These are phyloP conservation scores for Babyrousa celebensis DNA, from an alignment of 2,797 vertebrate genomes.

Conservation along the genomic window DNA sequence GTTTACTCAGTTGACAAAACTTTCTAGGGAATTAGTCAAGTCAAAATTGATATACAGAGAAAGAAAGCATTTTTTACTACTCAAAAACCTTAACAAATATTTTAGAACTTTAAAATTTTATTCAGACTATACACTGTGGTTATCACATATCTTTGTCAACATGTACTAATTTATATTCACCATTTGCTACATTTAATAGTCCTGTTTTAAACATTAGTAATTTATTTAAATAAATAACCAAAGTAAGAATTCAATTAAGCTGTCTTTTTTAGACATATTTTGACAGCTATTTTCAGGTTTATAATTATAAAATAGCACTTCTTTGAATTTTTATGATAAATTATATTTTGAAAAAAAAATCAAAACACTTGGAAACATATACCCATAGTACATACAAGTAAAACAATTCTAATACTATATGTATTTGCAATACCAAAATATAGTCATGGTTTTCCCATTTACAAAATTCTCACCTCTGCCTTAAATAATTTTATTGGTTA, in stretches of 20 bases:
- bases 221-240: conserved; percentile 73
- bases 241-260: conserved; percentile 72
- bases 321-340: conserved; percentile 47
- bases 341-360: conserved; percentile 69
- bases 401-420: conserved; percentile 39
- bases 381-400: not conserved
- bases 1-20: conserved; percentile 39
- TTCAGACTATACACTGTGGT: conserved; percentile 33
- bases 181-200: conserved; percentile 68
- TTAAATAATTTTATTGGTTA: not conserved
- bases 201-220: conserved; percentile 65
- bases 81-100: conserved; percentile 53
- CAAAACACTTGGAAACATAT: conserved; percentile 67
- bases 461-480: conserved; percentile 59
- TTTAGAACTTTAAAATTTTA: conserved; percentile 53
- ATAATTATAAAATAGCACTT: conserved; percentile 62
- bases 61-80: conserved; percentile 35
- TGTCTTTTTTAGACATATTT: conserved; percentile 68
- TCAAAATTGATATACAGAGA: conserved; percentile 34
- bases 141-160: conserved; percentile 62
- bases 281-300: conserved; percentile 64
- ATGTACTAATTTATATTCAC: conserved; percentile 65
- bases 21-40: not conserved
- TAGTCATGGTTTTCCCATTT: not conserved
- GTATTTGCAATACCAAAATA: conserved; percentile 53